Base-by-base conservation (phyloP, 2,113 vertebrate species). In the Mola mola region DNA sequence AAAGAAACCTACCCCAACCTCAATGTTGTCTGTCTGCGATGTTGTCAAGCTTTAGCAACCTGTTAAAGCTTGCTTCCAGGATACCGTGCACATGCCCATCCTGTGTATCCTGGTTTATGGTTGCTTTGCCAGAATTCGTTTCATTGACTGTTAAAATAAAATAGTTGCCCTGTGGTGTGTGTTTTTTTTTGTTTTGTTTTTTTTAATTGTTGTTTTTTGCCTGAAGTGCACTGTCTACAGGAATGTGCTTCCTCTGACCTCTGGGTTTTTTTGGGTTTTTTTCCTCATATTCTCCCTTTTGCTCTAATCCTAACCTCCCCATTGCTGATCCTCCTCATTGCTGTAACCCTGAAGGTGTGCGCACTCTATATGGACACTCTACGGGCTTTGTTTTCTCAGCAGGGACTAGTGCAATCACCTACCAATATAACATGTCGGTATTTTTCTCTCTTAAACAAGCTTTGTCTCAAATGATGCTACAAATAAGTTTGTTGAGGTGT, bases 111-210 rank as follows among this genome's bases (percentile, higher is more conserved):
- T 64, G 66, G 51, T 56, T 62, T 10, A n/a, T 19, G 0, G 46
- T 57, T 57, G 43, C 53, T 22, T 38, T 52, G 31, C 65, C 22
- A 7, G 53, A 56, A 19, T 34, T 55, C 37, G 60, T 28, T 28
- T 25, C 33, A 34, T 20, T 20, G 13, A 12, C 31, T 65, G 49
- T 67, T 71, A 24, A 20, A 57, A 46, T 63, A 62, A 53, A 52
- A 29, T 9, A 29, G 6, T 29, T 29, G 28, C 6, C n/a, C n/a
- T n/a, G 28, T 29, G 6, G 28, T 9, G 9, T 29, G 6, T 29
- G 2, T 29, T 29, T 29, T 29, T 1, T 29, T 29, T 29, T 9
- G 9, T 7, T 36, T 17, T 17, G 19, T 44, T 17, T 19, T 40
- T 29, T 33, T 34, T 19, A 15, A 12, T 6, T 11, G 8, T 13